These are phyloP conservation scores for Paramuricea clavata DNA, from an alignment of 92 coral and sea anemone genomes.

Conservation along the genomic window DNA sequence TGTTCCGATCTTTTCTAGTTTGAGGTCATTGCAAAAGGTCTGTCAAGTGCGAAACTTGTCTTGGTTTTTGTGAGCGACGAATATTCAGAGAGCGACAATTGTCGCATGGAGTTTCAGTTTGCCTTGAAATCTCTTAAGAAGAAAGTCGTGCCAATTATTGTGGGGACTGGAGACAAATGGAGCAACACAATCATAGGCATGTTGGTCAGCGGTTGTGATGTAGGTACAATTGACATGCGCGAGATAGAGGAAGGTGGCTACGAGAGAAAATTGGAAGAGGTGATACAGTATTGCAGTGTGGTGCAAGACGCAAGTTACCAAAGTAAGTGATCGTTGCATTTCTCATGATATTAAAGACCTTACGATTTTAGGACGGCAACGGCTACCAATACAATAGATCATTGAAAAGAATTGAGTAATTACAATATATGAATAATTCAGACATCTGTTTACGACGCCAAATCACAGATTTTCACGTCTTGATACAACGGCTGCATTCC, in stretches of 20 bases:
- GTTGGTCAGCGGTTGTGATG: conserved; percentile 80
- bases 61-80: conserved; percentile 88
- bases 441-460: too few species aligned
- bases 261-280: conserved; percentile 58
- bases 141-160: conserved; percentile 90
- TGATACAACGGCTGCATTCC: too few species aligned
- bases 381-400: too few species aligned
- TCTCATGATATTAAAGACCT: too few species aligned
- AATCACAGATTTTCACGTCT: too few species aligned
- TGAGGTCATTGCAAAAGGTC: conserved; percentile 91
- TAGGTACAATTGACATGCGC: conserved; percentile 75
- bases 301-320: neutral
- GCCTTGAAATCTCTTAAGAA: conserved; percentile 94
- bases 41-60: conserved; percentile 81
- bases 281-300: conserved; percentile 59
- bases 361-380: too few species aligned
- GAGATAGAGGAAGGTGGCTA: conserved; percentile 58
- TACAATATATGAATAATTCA: too few species aligned
- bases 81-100: conserved; percentile 91
- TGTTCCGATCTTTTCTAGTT: conserved; percentile 65
- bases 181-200: conserved; percentile 83
- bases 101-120: conserved; percentile 96
- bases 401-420: too few species aligned
- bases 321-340: conserved; percentile 2
- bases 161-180: conserved; percentile 89